Evolutionary conservation across 2,888 invertebrate species (phyloP).

Genomic region (Ditylenchus weischeri): DNA sequence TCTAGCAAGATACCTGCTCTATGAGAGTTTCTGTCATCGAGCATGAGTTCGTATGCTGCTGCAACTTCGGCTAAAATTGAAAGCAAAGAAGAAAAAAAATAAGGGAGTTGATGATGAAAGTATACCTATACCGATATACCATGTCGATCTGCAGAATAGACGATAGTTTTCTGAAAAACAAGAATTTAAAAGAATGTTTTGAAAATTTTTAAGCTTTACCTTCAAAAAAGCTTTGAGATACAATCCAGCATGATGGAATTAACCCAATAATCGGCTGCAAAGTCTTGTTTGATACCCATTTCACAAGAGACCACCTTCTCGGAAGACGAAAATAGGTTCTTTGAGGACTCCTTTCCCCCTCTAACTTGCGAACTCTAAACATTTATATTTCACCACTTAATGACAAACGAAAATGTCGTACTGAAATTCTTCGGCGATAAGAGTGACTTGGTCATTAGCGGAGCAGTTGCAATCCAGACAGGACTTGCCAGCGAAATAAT

Average conservation of each 20-base stretch:
- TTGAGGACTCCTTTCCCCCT: too few relatives aligned
- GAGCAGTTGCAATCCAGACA: conserved; percentile 35
- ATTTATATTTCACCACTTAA: too few relatives aligned
- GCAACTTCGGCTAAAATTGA: conserved; percentile 21
- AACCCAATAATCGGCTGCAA: conserved; percentile 33
- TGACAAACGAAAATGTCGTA: conserved; percentile 12
- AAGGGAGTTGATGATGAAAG: too few relatives aligned
- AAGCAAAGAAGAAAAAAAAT: too few relatives aligned
- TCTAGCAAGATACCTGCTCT: conserved; percentile 13
- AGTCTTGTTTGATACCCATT: conserved; percentile 26
- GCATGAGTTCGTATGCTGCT: conserved; percentile 32
- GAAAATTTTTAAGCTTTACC: conserved; percentile 12
- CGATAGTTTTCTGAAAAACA: conserved; percentile 27
- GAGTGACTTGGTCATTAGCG: conserved; percentile 32
- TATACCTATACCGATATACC: conserved; percentile 35
- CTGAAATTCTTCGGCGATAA: conserved; percentile 43
- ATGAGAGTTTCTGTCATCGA: not conserved
- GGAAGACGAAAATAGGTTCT: conserved; percentile 27
- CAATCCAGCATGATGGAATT: conserved; percentile 36
- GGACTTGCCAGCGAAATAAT: conserved; percentile 36
- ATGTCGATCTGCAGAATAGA: conserved; percentile 34
- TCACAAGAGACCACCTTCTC: conserved; percentile 34
- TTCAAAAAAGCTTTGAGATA: conserved; percentile 36
- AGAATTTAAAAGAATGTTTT: too few relatives aligned
- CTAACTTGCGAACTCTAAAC: too few relatives aligned